Conservation (phyloP, 2,888 invertebrate species). For the Plemyria rubiginata region DNA sequence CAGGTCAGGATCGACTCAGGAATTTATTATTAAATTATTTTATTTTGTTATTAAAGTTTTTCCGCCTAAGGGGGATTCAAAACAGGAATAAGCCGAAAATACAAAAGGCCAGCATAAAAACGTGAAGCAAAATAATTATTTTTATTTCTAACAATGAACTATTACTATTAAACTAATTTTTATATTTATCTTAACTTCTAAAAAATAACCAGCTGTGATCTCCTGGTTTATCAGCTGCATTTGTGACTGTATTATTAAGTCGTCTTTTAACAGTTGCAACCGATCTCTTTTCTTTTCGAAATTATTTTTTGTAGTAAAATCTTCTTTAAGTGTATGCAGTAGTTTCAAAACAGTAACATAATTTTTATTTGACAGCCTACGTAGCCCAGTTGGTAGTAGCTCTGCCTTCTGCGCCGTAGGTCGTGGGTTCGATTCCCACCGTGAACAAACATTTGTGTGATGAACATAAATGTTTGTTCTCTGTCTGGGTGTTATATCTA, state of each 20-base stretch:
- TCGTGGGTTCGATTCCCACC: too few species aligned
- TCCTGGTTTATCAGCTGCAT: conserved; percentile 16
- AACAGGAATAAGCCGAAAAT: conserved; percentile 16
- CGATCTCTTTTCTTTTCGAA: conserved; percentile 15
- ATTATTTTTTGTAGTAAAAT: conserved; percentile 15
- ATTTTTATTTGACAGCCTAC: too few species aligned
- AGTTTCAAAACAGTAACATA: conserved; percentile 33
- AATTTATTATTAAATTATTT: conserved; percentile 5
- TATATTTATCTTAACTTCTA: conserved; percentile 11
- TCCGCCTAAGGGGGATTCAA: too few species aligned
- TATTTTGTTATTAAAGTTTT: conserved; percentile 14
- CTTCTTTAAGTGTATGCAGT: conserved; percentile 14
- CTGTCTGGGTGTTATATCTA: too few species aligned
- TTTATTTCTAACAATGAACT: conserved; percentile 16
- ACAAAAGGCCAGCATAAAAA: conserved; percentile 16
- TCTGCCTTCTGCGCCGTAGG: too few species aligned
- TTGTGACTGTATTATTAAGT: conserved; percentile 14
- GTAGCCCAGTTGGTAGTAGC: too few species aligned
- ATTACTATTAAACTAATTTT: conserved; percentile 10
- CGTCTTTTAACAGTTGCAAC: conserved; percentile 16
- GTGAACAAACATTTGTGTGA: too few species aligned
- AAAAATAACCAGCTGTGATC: conserved; percentile 13
- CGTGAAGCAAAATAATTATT: conserved; percentile 13
- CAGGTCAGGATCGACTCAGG: too few species aligned
- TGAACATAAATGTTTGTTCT: too few species aligned